Percentiles rank a stretch among this genome's conserved stretches.
phyloP scores from a whole-genome alignment of 2,888 invertebrate genomes.

The Pseudococcus viburni region DNA sequence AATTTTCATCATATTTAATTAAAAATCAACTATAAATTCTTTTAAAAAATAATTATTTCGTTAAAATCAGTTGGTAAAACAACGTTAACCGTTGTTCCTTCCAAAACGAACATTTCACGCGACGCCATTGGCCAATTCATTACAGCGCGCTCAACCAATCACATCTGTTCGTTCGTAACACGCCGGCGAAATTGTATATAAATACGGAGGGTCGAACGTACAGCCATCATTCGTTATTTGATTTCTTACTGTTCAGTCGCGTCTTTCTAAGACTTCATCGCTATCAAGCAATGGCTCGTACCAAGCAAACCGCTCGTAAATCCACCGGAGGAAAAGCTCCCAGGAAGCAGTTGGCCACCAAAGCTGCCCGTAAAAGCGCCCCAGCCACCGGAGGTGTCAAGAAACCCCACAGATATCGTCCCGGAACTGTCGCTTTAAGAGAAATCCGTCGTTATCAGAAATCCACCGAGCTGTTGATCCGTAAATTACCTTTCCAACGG shows the following conservation, averaged over 20 bases:
- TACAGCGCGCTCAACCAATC: neutral
- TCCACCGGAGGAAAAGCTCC: constrained; percentile 76
- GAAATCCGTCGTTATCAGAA: constrained; percentile 78
- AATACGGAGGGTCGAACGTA: neutral
- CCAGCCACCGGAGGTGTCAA: constrained; percentile 75
- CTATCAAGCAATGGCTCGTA: constrained; percentile 73
- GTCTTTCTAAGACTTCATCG: neutral
- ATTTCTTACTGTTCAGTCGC: neutral
- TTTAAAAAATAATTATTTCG: neutral
- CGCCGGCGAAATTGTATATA: neutral
- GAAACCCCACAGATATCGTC: constrained; percentile 74
- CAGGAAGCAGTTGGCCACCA: constrained; percentile 75
- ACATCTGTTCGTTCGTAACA: neutral
- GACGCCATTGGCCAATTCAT: neutral
- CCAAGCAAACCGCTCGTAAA: constrained; percentile 75
- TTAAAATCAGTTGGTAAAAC: neutral
- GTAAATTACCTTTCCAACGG: constrained; percentile 74
- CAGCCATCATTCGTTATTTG: neutral
- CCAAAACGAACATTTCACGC: neutral
- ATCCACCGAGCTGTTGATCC: constrained; percentile 74
- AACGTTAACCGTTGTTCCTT: neutral
- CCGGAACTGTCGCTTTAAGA: constrained; percentile 74
- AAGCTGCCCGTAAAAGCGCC: constrained; percentile 74
- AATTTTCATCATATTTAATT: too few relatives aligned
- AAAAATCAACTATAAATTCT: too few relatives aligned